Base-by-base conservation (phyloP, 2,797 vertebrate genomes). In the Zalophus californianus region DNA sequence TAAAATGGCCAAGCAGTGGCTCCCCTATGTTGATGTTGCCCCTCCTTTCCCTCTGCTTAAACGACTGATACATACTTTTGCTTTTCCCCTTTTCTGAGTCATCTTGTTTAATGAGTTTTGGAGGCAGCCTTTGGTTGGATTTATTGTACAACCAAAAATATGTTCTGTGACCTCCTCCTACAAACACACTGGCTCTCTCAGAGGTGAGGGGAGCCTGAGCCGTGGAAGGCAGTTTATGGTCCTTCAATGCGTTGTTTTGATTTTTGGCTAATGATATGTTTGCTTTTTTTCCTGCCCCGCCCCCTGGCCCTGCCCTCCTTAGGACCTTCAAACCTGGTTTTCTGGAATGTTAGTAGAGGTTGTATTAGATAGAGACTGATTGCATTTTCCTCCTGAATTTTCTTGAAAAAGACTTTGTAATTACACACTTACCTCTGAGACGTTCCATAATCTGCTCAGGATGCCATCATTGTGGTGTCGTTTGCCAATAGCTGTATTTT, bases 151-250 rank as follows among this genome's bases (percentile, higher is more conserved):
- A 7, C 56, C 38, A 27, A 44, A 32, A 23, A 0, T 50, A 27
- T 20, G 50, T 3, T 60, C 78, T 7, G 16, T 54, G 85, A 41
- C 27, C 3, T 44, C 29, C 60, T 44, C 38, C 87, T 66, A 0
- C 2, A 52, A 54, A 14, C 10, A 2, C 13, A 0, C 20, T 1
- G 38, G 35, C 27, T 62, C 86, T n/a, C 32, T n/a, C 7, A 0
- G 29, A 13, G 79, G 14, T 3, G 1, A 90, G 38, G 82, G 3
- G 44, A 44, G 15, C 23, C 35, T 0, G 29, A 20, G 35, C 14
- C 5, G 0, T 32, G 16, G 10, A 8, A 1, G 5, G 58, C 7
- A 2, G 2, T 48, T 23, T 44, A 20, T 0, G 7, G 5, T 5
- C 0, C 11, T 6, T 7, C 27, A 11, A 2, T 11, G 9, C 6